Evolutionary conservation across 53 echinoderm and acorn worm genomes (phyloP), one percentile per base, ranked within the genome.

Genomic region (Arbacia lixula): DNA sequence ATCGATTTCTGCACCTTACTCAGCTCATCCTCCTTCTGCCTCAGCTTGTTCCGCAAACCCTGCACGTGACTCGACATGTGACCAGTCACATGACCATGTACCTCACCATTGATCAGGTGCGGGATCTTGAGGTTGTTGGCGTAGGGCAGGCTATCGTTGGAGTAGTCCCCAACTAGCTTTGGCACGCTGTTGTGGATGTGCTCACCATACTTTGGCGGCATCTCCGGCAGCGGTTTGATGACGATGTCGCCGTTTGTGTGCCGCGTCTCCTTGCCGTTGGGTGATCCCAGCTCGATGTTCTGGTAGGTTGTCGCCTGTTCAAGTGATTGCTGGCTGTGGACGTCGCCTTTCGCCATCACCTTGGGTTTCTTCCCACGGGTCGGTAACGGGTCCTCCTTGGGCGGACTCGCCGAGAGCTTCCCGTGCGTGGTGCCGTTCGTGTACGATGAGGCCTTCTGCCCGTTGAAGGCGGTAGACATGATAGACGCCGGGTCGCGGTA

Each of bases 1-100:
- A 77, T 51, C 2, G 75, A 56, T 37, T 88, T 90, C 68, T 92
- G 87, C 64, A 94, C 80, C 64, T 89, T 84, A 46, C 58, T 53
- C 54, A 91, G 51, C 40, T 94, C 97, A 3, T 94, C 90, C 16
- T 94, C 97, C 53, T 92, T 97, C 86, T 94, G 90, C 80, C 89
- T 69, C 68, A 94, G 51, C 19, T 88, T 86, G 6, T 66, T 68
- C 36, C 87, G 85, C 65, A 94, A 32, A 35, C 82, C 86, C 56
- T 91, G 91, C 72, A 93, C 69, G 51, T 90, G 93, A 35, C 82
- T 84, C 56, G 89, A 89, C 72, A 93, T 76, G 51, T 90, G 93
- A n/a, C n/a, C n/a, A n/a, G n/a, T n/a, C n/a, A n/a, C n/a, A n/a
- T n/a, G n/a, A 26, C 91, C 91, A 32, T 65, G 54, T 21, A 88